Evolutionary conservation across 2,888 invertebrate genomes (phyloP).

Genomic region (Danaus chrysippus): DNA sequence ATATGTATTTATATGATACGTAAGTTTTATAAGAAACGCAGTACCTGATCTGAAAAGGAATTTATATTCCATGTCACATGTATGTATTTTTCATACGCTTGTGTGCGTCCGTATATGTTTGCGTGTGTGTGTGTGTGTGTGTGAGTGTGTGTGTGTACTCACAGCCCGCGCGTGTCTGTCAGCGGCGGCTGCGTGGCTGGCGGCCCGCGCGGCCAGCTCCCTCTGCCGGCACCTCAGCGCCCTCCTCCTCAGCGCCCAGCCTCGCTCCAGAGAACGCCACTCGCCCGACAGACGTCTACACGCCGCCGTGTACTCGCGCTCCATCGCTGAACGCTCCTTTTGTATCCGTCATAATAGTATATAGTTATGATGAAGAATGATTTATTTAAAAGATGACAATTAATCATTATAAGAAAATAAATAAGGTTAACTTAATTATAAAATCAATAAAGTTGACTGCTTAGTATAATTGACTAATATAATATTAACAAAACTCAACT

Average conservation of each 20-base stretch:
- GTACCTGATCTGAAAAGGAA: background rate
- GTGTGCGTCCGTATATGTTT: background rate
- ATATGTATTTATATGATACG: no score
- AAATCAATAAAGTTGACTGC: no score
- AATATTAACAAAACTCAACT: no score
- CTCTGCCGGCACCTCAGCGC: constrained; percentile 80
- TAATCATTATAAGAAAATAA: no score
- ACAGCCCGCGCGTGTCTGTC: constrained; percentile 42
- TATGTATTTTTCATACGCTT: background rate
- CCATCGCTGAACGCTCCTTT: constrained; percentile 79
- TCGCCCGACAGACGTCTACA: constrained; percentile 75
- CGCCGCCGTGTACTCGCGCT: constrained; percentile 84
- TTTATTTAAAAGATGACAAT: no score
- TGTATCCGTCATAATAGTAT: no score
- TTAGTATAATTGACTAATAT: no score
- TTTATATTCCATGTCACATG: background rate
- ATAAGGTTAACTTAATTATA: no score
- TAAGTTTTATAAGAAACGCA: background rate
- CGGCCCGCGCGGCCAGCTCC: constrained; percentile 76
- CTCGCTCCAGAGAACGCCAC: constrained; percentile 79
- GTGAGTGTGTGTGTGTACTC: constrained; percentile 10
- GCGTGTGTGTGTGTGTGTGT: background rate
- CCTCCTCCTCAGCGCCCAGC: constrained; percentile 78
- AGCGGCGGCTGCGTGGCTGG: constrained; percentile 68
- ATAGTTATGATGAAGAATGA: no score